These are phyloP conservation scores for Actinia equina DNA, from an alignment of 64 coral and sea anemone species.

Conservation along the genomic window DNA sequence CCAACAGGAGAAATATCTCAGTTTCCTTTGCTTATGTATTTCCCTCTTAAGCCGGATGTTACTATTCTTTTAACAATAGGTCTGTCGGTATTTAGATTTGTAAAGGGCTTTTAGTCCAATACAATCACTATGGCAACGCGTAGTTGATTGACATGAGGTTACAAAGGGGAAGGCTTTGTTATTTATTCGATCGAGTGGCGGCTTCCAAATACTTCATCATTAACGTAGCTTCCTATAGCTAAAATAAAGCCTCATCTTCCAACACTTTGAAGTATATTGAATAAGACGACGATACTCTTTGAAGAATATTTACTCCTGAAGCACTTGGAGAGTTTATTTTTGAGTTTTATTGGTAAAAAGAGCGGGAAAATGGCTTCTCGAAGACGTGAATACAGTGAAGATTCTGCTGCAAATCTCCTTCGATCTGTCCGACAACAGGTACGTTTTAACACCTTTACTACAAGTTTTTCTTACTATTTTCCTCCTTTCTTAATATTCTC, in stretches of 20 bases:
- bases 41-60: background rate
- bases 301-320: background rate
- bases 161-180: background rate
- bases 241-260: background rate
- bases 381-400: constrained; percentile 67
- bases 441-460: background rate
- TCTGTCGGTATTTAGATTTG: background rate
- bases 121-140: constrained; percentile 7
- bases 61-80: background rate
- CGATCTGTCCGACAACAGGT: constrained; percentile 89
- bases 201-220: background rate
- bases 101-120: background rate
- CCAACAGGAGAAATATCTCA: background rate
- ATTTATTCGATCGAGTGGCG: background rate
- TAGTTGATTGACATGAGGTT: background rate
- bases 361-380: constrained; percentile 51
- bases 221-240: background rate
- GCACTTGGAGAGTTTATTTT: background rate
- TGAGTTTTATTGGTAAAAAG: background rate
- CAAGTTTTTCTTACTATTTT: background rate
- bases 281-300: background rate
- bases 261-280: background rate
- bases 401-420: constrained; percentile 70
- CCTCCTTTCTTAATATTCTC: background rate
- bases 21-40: background rate